These are phyloP conservation scores for Taenaris catops DNA, from an alignment of 2,888 invertebrate species.

Conservation along the genomic window DNA sequence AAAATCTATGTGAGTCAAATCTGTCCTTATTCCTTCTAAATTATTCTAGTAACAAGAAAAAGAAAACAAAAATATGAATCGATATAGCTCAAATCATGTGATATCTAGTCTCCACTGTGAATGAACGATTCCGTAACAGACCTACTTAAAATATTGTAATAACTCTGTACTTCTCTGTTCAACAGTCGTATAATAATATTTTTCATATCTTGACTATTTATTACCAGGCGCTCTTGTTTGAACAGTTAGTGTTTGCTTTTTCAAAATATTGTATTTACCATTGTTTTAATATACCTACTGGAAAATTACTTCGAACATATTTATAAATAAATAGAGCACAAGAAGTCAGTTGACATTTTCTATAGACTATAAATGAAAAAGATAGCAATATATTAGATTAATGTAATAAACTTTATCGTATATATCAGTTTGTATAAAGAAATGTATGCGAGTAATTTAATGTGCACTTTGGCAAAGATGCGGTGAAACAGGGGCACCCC, in stretches of 20 bases:
- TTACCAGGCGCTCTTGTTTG: background rate
- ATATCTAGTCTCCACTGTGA: slow-evolving; percentile 74
- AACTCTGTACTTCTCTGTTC: slow-evolving; percentile 1
- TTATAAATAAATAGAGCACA: slow-evolving; percentile 37
- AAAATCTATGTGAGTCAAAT: no score
- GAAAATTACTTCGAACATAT: slow-evolving; percentile 19
- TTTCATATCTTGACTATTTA: background rate
- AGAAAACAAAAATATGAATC: slow-evolving; percentile 22
- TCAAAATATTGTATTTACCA: slow-evolving; percentile 5
- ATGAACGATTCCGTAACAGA: slow-evolving; percentile 35
- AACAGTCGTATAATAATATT: background rate
- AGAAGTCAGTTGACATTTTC: slow-evolving; percentile 60
- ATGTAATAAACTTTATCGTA: slow-evolving; percentile 67
- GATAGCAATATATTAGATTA: slow-evolving; percentile 79
- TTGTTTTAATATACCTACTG: slow-evolving; percentile 18
- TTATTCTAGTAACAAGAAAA: no score
- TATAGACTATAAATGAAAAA: slow-evolving; percentile 77
- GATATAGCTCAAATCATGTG: slow-evolving; percentile 69
- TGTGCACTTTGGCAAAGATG: slow-evolving; percentile 65
- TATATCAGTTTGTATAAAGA: slow-evolving; percentile 75
- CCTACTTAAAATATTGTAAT: slow-evolving; percentile 9
- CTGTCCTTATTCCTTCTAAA: no score
- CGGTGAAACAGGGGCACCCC: slow-evolving; percentile 62
- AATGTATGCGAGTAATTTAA: slow-evolving; percentile 60
- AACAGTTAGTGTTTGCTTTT: slow-evolving; percentile 10